Evolutionary conservation across 2,797 vertebrate species (phyloP).

Genomic region (Miichthys miiuy): DNA sequence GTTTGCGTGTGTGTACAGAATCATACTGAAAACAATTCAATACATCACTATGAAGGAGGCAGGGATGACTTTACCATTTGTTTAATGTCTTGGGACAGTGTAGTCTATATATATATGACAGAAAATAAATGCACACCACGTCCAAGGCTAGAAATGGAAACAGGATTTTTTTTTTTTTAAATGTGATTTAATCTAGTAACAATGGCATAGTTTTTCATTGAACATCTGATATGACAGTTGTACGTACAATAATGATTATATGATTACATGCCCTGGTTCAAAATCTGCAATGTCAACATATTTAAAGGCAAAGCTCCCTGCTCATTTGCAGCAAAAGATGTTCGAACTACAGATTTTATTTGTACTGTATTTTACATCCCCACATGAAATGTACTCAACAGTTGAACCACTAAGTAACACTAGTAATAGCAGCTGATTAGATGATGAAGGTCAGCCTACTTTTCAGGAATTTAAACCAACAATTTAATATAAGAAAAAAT

Average conservation of each 20-base stretch:
- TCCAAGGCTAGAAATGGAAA: not conserved
- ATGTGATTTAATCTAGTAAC: not conserved
- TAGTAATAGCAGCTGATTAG: no score
- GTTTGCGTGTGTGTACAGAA: not conserved
- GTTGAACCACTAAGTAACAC: no score
- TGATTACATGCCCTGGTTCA: not conserved
- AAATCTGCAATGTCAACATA: not conserved
- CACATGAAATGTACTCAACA: no score
- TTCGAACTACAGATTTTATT: no score
- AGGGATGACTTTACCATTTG: not conserved
- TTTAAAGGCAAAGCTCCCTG: not conserved
- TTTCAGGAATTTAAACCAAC: not conserved
- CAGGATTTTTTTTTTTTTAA: not conserved
- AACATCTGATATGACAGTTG: not conserved
- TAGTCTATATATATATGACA: conserved; percentile 1
- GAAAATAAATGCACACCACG: conserved; percentile 12
- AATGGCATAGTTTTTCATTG: not conserved
- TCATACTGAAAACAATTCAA: not conserved
- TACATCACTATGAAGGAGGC: not conserved
- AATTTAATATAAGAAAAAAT: not conserved
- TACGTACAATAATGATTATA: not conserved
- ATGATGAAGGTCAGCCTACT: not conserved
- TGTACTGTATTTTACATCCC: no score
- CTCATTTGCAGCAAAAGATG: no score
- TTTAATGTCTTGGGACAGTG: conserved; percentile 2